These are phyloP conservation scores for Chloroceryle aenea DNA, from an alignment of 2,113 vertebrate genomes.

Conservation along the genomic window DNA sequence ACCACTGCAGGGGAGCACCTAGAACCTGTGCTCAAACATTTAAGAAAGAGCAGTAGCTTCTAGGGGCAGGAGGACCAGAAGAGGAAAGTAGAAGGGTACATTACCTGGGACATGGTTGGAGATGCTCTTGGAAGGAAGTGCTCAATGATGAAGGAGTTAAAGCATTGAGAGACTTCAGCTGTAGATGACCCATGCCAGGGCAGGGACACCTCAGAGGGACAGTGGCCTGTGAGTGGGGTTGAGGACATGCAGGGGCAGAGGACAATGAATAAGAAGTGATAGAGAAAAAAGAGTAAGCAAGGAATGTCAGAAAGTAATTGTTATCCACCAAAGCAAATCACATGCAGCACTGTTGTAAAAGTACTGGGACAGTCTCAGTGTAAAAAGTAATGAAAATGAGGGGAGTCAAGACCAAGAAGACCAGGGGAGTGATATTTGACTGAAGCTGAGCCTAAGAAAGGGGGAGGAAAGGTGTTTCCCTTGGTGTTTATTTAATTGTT, in stretches of 20 bases:
- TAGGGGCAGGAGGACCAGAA: background rate
- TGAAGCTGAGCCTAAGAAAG: background rate
- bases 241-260: background rate
- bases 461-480: background rate
- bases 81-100: background rate
- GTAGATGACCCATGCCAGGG: background rate
- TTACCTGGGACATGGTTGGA: background rate
- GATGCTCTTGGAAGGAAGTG: background rate
- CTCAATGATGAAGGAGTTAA: background rate
- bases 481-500: background rate
- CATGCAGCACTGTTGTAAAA: background rate
- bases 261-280: background rate
- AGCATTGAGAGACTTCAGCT: background rate
- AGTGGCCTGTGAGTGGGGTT: background rate
- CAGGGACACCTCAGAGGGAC: background rate
- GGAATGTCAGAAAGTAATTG: background rate
- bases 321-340: background rate
- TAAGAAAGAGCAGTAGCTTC: background rate
- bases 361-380: background rate
- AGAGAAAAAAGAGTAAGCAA: background rate
- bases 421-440: background rate
- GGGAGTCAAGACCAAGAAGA: background rate
- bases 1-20: background rate
- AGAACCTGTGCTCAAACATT: background rate
- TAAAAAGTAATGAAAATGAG: background rate